These are phyloP conservation scores for Labrus mixtus DNA, from an alignment of 2,113 vertebrate genomes.

Conservation along the genomic window DNA sequence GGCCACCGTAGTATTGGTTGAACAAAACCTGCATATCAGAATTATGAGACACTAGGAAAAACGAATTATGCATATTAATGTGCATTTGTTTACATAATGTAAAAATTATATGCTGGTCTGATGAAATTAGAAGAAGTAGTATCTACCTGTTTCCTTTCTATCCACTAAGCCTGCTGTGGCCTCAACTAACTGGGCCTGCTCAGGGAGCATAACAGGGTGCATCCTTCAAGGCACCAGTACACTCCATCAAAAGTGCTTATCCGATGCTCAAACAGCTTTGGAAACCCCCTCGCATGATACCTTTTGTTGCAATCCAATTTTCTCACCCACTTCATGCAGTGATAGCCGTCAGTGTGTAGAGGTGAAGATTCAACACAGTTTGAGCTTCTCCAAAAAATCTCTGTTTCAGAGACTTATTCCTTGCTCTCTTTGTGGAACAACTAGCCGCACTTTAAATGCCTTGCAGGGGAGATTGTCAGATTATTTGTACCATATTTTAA, in stretches of 20 bases:
- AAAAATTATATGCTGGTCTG: not conserved
- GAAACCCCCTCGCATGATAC: not conserved
- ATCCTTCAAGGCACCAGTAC: not conserved
- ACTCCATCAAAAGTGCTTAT: conserved; percentile 1
- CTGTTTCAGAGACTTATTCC: not conserved
- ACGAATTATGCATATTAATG: too few species aligned
- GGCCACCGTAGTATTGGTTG: not conserved
- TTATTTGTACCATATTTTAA: not conserved
- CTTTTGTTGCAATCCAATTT: not conserved
- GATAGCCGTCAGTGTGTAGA: not conserved
- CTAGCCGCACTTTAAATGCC: not conserved
- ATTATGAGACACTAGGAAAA: not conserved
- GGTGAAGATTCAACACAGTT: not conserved
- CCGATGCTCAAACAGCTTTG: not conserved
- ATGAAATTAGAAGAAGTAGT: not conserved
- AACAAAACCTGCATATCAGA: not conserved
- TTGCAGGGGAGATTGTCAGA: not conserved
- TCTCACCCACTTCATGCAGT: not conserved
- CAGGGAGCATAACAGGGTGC: not conserved
- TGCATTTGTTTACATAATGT: not conserved
- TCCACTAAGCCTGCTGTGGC: not conserved
- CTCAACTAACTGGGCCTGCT: not conserved
- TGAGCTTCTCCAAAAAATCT: not conserved
- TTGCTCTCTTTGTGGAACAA: not conserved
- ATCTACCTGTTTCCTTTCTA: not conserved